phyloP scores from a whole-genome alignment of 2,888 invertebrate species.

The Harpalus rufipes region DNA sequence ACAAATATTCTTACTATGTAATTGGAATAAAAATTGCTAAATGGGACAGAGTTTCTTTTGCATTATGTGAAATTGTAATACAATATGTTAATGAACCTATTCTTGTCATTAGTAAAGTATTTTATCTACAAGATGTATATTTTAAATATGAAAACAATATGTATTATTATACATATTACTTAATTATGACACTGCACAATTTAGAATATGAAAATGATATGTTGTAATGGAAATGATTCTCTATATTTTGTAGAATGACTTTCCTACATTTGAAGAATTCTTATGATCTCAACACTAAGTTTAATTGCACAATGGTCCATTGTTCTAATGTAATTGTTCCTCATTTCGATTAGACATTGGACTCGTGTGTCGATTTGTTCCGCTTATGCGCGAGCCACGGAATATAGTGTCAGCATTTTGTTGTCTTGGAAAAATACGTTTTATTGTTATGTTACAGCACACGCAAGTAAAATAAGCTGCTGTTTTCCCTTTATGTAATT shows the following conservation, averaged over 20 bases:
- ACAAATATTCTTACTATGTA: too few species aligned
- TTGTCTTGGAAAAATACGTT: conserved; percentile 42
- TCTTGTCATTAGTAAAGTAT: too few species aligned
- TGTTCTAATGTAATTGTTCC: conserved; percentile 27
- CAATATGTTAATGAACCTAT: too few species aligned
- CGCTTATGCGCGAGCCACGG: conserved; percentile 10
- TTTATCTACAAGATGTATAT: too few species aligned
- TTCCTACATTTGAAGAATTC: background rate
- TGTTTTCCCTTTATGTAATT: conserved; percentile 36
- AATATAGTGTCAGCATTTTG: conserved; percentile 41
- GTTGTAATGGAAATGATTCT: too few species aligned
- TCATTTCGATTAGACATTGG: conserved; percentile 42
- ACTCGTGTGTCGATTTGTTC: conserved; percentile 29
- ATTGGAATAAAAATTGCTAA: too few species aligned
- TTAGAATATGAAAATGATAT: too few species aligned
- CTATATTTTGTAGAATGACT: background rate
- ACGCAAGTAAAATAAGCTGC: conserved; percentile 16
- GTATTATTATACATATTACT: too few species aligned
- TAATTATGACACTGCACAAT: too few species aligned
- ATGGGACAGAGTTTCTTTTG: too few species aligned
- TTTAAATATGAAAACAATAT: too few species aligned
- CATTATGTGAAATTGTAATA: too few species aligned
- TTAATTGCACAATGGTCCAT: conserved; percentile 36
- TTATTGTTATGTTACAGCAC: conserved; percentile 29
- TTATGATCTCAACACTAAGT: conserved; percentile 18